Evolutionary conservation across 2,888 invertebrate genomes (phyloP).

Genomic region (Cantharis flavilabris): DNA sequence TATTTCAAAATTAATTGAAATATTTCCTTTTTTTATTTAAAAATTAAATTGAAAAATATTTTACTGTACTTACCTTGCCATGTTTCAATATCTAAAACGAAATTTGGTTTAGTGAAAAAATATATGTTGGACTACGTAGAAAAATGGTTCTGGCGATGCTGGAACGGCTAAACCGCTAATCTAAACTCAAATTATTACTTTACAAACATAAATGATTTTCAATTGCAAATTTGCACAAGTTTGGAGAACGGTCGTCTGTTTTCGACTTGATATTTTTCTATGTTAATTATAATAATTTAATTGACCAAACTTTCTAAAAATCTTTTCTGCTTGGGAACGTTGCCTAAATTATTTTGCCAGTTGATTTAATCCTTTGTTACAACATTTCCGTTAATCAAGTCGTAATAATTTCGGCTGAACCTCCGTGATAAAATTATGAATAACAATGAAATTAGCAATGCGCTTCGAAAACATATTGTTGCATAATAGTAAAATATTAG

Average conservation of each 20-base stretch:
- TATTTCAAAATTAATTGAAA: not conserved
- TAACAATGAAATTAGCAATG: not conserved
- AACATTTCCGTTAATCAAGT: not conserved
- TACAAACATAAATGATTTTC: no score
- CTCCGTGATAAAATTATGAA: not conserved
- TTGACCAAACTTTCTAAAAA: not conserved
- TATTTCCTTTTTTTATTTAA: not conserved
- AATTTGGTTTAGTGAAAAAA: no score
- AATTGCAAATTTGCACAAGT: no score
- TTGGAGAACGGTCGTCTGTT: no score
- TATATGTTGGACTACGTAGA: no score
- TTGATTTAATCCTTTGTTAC: not conserved
- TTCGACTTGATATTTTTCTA: no score
- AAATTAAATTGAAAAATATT: not conserved
- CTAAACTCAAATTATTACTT: no score
- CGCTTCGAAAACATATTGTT: not conserved
- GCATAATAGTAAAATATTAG: not conserved
- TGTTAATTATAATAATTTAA: not conserved
- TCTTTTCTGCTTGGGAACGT: not conserved
- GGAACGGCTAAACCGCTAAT: no score
- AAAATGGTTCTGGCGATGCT: no score
- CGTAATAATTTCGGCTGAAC: not conserved
- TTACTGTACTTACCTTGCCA: not conserved
- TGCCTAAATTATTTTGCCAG: not conserved
- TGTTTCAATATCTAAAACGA: not conserved